Conservation (phyloP, 2,113 vertebrate species). For the Burhinus oedicnemus region DNA sequence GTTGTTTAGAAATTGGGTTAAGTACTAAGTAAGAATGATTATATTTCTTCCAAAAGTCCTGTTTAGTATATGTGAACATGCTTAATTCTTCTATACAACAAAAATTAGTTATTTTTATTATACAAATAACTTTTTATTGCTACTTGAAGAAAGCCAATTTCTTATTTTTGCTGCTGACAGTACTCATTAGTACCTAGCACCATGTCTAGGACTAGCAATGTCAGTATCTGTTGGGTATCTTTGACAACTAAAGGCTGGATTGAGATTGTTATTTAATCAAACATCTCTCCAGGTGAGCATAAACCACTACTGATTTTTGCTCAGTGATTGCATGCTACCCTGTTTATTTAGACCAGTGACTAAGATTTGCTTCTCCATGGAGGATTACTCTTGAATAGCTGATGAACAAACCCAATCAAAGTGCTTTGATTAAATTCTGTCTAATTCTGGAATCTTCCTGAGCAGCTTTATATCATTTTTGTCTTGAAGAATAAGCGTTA, state of each 20-base stretch:
- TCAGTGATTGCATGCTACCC: background rate
- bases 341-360: background rate
- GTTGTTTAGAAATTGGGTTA: background rate
- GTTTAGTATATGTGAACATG: background rate
- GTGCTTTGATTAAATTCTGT: background rate
- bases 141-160: background rate
- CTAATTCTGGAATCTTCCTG: background rate
- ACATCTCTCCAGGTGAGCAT: background rate
- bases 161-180: background rate
- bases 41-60: background rate
- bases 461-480: background rate
- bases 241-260: background rate
- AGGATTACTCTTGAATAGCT: background rate
- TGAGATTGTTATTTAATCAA: conserved; percentile 2
- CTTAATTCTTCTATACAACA: background rate
- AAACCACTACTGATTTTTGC: conserved; percentile 1
- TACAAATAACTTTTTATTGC: background rate
- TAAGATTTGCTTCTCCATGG: background rate
- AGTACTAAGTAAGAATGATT: background rate
- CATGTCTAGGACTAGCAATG: background rate
- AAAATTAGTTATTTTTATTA: background rate
- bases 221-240: background rate
- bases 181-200: background rate
- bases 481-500: background rate
- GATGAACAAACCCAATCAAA: background rate